phyloP scores from a whole-genome alignment of 2,888 invertebrate genomes.

The Xanthostigma xanthostigma region DNA sequence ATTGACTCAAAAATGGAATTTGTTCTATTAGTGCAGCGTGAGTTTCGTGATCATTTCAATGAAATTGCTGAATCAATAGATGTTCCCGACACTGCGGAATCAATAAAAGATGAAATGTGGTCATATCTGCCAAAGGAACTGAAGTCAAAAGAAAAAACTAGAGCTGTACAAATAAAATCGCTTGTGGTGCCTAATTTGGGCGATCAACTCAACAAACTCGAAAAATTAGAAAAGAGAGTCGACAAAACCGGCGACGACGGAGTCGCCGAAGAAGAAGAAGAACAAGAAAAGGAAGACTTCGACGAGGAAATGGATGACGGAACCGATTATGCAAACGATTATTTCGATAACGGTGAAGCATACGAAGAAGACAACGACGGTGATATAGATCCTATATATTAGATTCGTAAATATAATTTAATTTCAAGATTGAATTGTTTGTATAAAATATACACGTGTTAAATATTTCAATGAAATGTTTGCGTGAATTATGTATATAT shows the following conservation, averaged over 20 bases:
- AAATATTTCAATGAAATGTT: background rate
- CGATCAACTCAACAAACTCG: conserved; percentile 30
- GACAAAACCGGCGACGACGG: conserved; percentile 38
- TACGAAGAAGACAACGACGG: conserved; percentile 77
- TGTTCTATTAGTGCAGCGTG: conserved; percentile 2
- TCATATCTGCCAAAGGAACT: conserved; percentile 3
- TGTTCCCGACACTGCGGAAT: background rate
- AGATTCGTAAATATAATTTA: conserved; percentile 14
- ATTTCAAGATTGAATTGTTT: background rate
- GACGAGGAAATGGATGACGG: conserved; percentile 82
- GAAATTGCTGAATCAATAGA: conserved; percentile 1
- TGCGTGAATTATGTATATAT: background rate
- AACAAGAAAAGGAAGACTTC: conserved; percentile 46
- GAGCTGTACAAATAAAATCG: conserved; percentile 1
- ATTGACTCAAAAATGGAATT: conserved; percentile 3
- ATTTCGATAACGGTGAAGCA: conserved; percentile 77
- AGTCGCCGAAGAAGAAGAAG: conserved; percentile 37
- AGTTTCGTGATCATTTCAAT: conserved; percentile 2
- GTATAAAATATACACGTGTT: conserved; percentile 3
- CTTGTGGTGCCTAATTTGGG: conserved; percentile 1
- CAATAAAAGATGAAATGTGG: background rate
- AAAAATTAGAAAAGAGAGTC: conserved; percentile 49
- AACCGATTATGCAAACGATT: conserved; percentile 74
- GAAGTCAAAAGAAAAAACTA: conserved; percentile 3
- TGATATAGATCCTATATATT: conserved; percentile 72